phyloP scores from a whole-genome alignment of 2,797 vertebrate genomes.

The Acipenser transmontanus region DNA sequence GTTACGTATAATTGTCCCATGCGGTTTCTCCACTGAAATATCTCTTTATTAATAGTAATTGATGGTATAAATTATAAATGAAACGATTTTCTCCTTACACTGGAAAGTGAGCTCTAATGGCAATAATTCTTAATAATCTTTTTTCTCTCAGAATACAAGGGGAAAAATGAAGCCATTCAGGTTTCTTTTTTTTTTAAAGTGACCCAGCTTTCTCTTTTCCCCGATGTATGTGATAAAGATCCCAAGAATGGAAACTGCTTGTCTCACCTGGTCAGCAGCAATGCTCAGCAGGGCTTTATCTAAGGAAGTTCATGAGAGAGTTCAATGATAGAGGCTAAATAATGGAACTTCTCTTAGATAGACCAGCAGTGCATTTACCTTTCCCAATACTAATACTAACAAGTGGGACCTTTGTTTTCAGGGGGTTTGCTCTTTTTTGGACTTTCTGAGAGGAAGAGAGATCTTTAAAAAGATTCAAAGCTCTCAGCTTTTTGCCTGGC shows the following conservation, averaged over 20 bases:
- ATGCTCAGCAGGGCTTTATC: too few relatives aligned
- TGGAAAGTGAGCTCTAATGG: conserved; percentile 90
- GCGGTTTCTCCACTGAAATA: conserved; percentile 87
- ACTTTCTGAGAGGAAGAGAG: conserved; percentile 50
- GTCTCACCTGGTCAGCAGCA: too few relatives aligned
- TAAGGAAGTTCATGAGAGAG: too few relatives aligned
- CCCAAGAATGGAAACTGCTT: background rate
- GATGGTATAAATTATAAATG: conserved; percentile 99
- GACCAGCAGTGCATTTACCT: conserved; percentile 37
- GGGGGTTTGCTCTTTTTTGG: conserved; percentile 44
- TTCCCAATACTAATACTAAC: conserved; percentile 55
- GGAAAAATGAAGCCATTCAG: conserved; percentile 13
- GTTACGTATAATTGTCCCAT: conserved; percentile 96
- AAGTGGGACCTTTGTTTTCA: conserved; percentile 26
- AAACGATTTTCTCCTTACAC: conserved; percentile 89
- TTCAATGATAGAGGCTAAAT: background rate
- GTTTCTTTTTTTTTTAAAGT: conserved; percentile 29
- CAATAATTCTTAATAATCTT: conserved; percentile 94
- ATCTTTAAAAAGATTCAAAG: conserved; percentile 47
- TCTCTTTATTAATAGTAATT: conserved; percentile 99
- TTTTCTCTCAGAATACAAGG: conserved; percentile 33
- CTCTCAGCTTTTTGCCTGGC: conserved; percentile 28
- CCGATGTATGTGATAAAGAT: conserved; percentile 1
- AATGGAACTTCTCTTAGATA: background rate
- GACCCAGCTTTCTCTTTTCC: background rate